Percentiles rank a stretch among this genome's conserved stretches.
These are phyloP conservation scores for Chalcis sispes DNA, from an alignment of 2,888 invertebrate species.

Conservation along the genomic window DNA sequence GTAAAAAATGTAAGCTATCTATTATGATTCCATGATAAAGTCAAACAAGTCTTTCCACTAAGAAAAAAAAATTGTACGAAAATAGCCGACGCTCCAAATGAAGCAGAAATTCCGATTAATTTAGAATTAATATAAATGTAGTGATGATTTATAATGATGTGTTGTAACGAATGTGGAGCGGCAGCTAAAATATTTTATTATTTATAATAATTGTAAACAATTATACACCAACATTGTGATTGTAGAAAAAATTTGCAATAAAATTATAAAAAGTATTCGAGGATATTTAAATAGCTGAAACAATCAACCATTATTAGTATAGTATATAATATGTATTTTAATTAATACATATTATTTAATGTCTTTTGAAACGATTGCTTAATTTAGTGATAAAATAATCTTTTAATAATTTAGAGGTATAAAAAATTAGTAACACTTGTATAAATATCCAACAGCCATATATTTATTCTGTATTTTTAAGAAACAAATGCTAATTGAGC, in stretches of 20 bases:
- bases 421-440: conserved; percentile 23
- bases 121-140: conserved; percentile 41
- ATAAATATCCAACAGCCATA: conserved; percentile 76
- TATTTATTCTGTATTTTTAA: conserved; percentile 76
- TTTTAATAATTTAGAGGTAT: too few relatives aligned
- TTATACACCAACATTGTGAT: conserved; percentile 67
- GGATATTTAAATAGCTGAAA: conserved; percentile 16
- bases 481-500: conserved; percentile 77
- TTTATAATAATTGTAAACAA: conserved; percentile 70
- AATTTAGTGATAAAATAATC: neutral
- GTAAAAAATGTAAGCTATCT: conserved; percentile 46
- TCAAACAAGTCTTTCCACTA: conserved; percentile 55
- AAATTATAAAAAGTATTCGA: conserved; percentile 60
- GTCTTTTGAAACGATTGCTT: neutral
- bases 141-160: conserved; percentile 43
- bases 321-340: neutral
- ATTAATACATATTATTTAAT: conserved; percentile 42
- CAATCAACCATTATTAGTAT: neutral
- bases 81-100: conserved; percentile 50
- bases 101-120: conserved; percentile 43
- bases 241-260: conserved; percentile 73
- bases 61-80: conserved; percentile 50
- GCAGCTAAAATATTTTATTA: conserved; percentile 68
- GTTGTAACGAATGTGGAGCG: conserved; percentile 52
- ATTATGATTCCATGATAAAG: conserved; percentile 53